phyloP scores from a whole-genome alignment of 23 tunicate genomes.

The Trididemnum clinides region DNA sequence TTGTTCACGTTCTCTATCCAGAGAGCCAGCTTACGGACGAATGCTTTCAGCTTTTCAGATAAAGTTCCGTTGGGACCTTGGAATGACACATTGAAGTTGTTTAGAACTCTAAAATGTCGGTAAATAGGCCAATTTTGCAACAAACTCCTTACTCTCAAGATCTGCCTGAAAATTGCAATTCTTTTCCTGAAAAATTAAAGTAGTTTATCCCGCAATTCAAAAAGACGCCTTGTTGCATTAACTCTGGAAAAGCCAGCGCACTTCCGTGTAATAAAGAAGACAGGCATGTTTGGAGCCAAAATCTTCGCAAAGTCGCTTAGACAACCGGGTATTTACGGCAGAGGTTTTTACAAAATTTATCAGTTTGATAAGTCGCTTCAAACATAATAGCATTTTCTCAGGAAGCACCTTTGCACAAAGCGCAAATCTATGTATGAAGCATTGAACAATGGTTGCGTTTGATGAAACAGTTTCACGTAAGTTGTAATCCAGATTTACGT shows the following conservation, averaged over 20 bases:
- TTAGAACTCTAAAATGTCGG: background rate
- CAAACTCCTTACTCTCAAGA: too few species aligned
- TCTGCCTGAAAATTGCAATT: slow-evolving; percentile 11
- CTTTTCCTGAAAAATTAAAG: slow-evolving; percentile 22
- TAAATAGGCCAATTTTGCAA: too few species aligned
- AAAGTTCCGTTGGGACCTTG: slow-evolving; percentile 39
- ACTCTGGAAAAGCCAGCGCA: too few species aligned
- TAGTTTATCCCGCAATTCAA: slow-evolving; percentile 52
- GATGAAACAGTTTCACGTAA: too few species aligned
- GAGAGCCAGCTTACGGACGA: slow-evolving; percentile 32
- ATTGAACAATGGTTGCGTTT: slow-evolving; percentile 31
- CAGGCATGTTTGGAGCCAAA: too few species aligned
- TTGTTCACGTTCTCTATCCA: slow-evolving; percentile 21
- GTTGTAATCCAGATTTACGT: too few species aligned
- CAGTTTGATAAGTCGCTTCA: slow-evolving; percentile 28
- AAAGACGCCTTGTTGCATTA: too few species aligned
- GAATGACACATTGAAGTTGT: slow-evolving; percentile 7
- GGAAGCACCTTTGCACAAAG: slow-evolving; percentile 28
- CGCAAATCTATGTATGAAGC: slow-evolving; percentile 33
- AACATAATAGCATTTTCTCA: background rate
- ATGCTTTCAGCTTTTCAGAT: background rate
- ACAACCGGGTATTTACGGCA: background rate
- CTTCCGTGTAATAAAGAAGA: too few species aligned
- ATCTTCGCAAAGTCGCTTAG: too few species aligned
- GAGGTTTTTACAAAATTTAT: slow-evolving; percentile 21